Conservation (phyloP, 2,888 invertebrate species). For the Eudemis profundana region DNA sequence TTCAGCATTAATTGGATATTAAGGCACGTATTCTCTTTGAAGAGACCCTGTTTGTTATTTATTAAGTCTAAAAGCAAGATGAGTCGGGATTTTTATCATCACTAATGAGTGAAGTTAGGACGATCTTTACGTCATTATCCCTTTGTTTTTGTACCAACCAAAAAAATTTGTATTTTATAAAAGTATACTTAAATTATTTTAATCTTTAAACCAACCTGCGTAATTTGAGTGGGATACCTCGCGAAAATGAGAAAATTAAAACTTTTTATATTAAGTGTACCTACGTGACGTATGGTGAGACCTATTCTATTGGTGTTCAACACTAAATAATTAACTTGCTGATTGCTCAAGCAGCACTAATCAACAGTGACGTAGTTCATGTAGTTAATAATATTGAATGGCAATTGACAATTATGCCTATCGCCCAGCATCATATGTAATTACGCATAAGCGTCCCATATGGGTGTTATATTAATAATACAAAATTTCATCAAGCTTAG, state of each 20-base stretch:
- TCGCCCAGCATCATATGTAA: background rate
- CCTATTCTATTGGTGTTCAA: too few species aligned
- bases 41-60: constrained; percentile 1
- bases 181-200: constrained; percentile 1
- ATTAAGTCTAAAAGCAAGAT: background rate
- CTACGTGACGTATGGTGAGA: too few species aligned
- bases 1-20: background rate
- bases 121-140: background rate
- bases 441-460: background rate
- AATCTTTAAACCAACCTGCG: too few species aligned
- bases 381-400: background rate
- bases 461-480: too few species aligned
- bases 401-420: background rate
- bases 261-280: too few species aligned
- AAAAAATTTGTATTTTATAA: background rate
- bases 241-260: too few species aligned
- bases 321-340: too few species aligned
- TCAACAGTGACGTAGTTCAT: background rate
- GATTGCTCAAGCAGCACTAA: background rate
- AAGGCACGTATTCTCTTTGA: constrained; percentile 6
- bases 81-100: background rate
- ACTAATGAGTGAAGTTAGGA: background rate
- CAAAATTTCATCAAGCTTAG: background rate
- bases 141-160: background rate
- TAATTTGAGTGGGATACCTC: too few species aligned